Conservation (phyloP, 1,140 invertebrate genomes). For the Scaptomyza pallida region DNA sequence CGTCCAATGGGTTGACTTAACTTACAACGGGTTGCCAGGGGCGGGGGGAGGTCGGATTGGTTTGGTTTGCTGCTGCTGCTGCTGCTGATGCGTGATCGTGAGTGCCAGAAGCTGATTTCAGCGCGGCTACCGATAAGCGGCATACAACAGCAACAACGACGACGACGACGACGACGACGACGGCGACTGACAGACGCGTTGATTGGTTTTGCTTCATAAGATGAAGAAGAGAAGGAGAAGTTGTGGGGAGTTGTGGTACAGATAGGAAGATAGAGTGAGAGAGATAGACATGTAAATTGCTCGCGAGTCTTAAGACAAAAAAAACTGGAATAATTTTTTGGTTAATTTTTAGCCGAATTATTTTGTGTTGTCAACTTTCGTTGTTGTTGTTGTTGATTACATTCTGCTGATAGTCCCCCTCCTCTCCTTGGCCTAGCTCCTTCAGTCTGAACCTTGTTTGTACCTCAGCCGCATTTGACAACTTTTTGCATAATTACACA, state of each 20-base stretch:
- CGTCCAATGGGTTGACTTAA: constrained; percentile 35
- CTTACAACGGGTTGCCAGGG: constrained; percentile 1
- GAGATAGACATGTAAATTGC: constrained; percentile 80
- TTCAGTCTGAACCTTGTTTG: constrained; percentile 11
- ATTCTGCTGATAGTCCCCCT: constrained; percentile 68
- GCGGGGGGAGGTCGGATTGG: too few species aligned
- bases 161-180: constrained; percentile 6
- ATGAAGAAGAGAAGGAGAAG: constrained; percentile 13
- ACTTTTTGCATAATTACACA: constrained; percentile 76
- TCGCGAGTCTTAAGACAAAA: constrained; percentile 19
- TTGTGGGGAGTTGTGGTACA: neutral
- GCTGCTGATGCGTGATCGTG: constrained; percentile 65
- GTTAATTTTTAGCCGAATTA: constrained; percentile 30
- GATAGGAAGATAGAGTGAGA: neutral
- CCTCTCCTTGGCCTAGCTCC: neutral
- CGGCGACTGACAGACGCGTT: constrained; percentile 76
- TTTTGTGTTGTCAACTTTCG: neutral
- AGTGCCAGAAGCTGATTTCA: constrained; percentile 83
- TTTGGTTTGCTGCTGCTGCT: too few species aligned
- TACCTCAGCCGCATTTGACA: constrained; percentile 61
- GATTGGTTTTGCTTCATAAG: constrained; percentile 76
- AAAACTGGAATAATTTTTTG: constrained; percentile 68
- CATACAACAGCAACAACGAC: constrained; percentile 5
- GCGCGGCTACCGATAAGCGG: constrained; percentile 79
- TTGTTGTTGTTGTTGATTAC: constrained; percentile 58